Percentiles rank a stretch among this genome's conserved stretches.
Conservation (phyloP, 2,888 invertebrate species). For the Phymatocera aterrima region DNA sequence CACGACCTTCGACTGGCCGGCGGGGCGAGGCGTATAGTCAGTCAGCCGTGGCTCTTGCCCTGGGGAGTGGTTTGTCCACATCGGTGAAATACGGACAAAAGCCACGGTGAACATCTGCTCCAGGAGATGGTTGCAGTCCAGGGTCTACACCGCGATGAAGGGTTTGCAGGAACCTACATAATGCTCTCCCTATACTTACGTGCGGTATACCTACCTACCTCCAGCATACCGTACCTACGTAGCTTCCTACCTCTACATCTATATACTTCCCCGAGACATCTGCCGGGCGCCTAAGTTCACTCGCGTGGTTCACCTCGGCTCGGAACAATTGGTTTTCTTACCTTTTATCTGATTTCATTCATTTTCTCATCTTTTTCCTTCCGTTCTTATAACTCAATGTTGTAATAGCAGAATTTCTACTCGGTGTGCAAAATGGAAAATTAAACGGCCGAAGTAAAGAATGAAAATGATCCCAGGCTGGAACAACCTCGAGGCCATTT, state of each 20-base stretch:
- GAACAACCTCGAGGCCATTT: neutral
- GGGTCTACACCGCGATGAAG: conserved; percentile 1
- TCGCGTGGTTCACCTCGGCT: neutral
- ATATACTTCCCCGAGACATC: conserved; percentile 25
- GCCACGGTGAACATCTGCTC: conserved; percentile 42
- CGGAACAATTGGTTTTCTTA: neutral
- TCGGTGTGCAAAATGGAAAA: no score
- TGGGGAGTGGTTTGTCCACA: conserved; percentile 35
- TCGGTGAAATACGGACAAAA: conserved; percentile 21
- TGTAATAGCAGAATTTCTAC: no score
- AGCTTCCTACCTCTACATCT: no score
- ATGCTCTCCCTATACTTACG: conserved; percentile 19
- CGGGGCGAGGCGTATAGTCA: neutral
- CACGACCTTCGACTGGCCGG: conserved; percentile 12
- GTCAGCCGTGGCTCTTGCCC: no score
- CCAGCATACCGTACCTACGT: no score
- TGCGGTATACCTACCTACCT: neutral
- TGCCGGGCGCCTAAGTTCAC: conserved; percentile 15
- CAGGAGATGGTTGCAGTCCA: conserved; percentile 10
- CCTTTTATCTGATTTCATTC: neutral
- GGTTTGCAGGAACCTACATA: conserved; percentile 1
- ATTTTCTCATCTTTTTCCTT: neutral
- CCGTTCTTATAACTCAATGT: no score
- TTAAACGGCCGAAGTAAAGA: no score
- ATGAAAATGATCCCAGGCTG: no score